Conservation (phyloP, 1,140 invertebrate genomes). For the Meloidogyne exigua region DNA sequence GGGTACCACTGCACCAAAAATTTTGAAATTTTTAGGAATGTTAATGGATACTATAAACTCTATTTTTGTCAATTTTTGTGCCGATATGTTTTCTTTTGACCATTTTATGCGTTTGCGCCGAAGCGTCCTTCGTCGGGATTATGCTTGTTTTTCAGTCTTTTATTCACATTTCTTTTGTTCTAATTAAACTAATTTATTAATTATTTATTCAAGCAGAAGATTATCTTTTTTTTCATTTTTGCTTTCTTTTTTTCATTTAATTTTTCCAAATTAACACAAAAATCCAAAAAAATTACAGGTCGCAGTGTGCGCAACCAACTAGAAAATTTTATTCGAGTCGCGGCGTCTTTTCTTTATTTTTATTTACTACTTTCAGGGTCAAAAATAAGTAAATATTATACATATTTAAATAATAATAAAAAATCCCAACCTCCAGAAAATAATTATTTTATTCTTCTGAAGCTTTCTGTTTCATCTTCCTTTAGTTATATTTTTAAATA, state of each 20-base stretch:
- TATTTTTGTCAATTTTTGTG: not conserved
- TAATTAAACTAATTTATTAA: not conserved
- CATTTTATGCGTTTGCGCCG: not conserved
- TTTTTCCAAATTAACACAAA: not conserved
- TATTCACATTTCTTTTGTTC: not conserved
- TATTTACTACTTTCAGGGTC: not conserved
- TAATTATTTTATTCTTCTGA: too few species aligned
- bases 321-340: not conserved
- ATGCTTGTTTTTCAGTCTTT: not conserved
- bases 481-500: too few species aligned
- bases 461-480: too few species aligned
- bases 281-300: not conserved
- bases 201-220: conserved; percentile 1
- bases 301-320: not conserved
- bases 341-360: not conserved
- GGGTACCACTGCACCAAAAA: not conserved
- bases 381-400: too few species aligned
- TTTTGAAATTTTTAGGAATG: not conserved
- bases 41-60: not conserved
- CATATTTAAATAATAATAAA: not conserved
- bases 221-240: not conserved
- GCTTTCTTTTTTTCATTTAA: not conserved
- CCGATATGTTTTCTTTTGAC: not conserved
- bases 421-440: too few species aligned
- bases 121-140: not conserved